Base-by-base conservation (phyloP, 2,888 invertebrate species). In the Spodoptera exigua region DNA sequence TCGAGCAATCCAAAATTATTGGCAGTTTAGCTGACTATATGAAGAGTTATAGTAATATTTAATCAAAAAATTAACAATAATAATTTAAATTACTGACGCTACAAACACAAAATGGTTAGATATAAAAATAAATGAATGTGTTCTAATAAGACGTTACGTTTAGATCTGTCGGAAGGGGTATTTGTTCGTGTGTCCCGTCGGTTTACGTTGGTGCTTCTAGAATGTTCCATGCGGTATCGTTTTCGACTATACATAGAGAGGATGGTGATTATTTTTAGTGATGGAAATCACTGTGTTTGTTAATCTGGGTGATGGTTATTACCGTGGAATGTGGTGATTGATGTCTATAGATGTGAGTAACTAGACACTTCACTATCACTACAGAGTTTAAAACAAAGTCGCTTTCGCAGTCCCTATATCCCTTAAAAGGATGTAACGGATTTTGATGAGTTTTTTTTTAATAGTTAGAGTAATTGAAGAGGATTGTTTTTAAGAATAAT, bases 191-290 rank as follows among this genome's bases (percentile, higher is more conserved):
- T 43, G 47, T 27, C 41, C 41, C 37, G 40, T 52, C n/a, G 36
- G n/a, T n/a, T n/a, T 27, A 45, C 45, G 12, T 35, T 53, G 68
- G 64, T 72, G 64, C 56, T 75, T 75, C 21, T 63, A 68, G 17
- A 48, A 40, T 27, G 53, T 53, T 63, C 34, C 41, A 51, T 12
- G 36, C 36, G 21, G 41, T n/a, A 37, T 70, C 34, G 40, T 11
- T 32, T 40, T 34, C n/a, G 16, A 36, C 9, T 37, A 41, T 34
- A 41, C 14, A 39, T 37, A 54, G n/a, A 47, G 14, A 27, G n/a
- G n/a, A 40, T 27, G 27, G 7, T 27, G 27, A 14, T 41, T 39
- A 46, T 35, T 16, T 32, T 10, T 41, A 16, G 34, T 34, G 37
- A 12, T 36, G 9, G 21, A 35, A 9, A 34, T 37, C 47, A 21